Percentiles rank a stretch among this genome's conserved stretches.
phyloP scores from a whole-genome alignment of 2,113 vertebrate species.

The Seriola rivoliana region DNA sequence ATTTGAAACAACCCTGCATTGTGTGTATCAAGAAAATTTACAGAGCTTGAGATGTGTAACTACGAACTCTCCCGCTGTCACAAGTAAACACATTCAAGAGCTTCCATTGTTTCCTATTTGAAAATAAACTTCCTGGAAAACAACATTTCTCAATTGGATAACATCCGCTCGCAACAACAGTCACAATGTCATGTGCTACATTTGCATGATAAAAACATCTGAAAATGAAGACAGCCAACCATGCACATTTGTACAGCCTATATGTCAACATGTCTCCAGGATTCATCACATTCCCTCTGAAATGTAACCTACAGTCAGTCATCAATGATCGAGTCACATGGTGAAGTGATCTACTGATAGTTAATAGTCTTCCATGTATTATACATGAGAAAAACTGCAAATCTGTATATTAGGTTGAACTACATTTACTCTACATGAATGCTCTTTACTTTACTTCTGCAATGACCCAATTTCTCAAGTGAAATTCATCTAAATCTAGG shows the following conservation, averaged over 20 bases:
- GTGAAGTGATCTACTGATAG: no score
- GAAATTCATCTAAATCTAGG: slow-evolving; percentile 2
- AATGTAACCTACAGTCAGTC: not conserved
- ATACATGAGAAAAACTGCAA: not conserved
- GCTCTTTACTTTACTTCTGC: slow-evolving; percentile 1
- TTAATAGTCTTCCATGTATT: no score
- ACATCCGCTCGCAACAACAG: slow-evolving; percentile 21
- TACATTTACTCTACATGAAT: not conserved
- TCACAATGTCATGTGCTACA: not conserved
- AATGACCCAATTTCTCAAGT: slow-evolving; percentile 2
- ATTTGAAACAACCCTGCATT: not conserved
- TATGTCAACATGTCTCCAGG: not conserved
- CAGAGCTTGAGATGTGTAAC: not conserved
- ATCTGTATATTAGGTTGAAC: not conserved
- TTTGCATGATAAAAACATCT: not conserved
- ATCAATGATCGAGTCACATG: not conserved
- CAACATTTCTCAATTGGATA: slow-evolving; percentile 38
- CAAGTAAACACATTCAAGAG: slow-evolving; percentile 5
- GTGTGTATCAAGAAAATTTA: not conserved
- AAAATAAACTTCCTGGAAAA: slow-evolving; percentile 63
- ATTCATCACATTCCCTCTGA: not conserved
- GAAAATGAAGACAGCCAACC: not conserved
- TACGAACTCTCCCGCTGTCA: not conserved
- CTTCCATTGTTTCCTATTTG: slow-evolving; percentile 48
- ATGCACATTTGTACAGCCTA: not conserved